Evolutionary conservation across 2,113 vertebrate species (phyloP), one percentile per base, ranked within the genome.

Genomic region (Dicrurus megarhynchus): DNA sequence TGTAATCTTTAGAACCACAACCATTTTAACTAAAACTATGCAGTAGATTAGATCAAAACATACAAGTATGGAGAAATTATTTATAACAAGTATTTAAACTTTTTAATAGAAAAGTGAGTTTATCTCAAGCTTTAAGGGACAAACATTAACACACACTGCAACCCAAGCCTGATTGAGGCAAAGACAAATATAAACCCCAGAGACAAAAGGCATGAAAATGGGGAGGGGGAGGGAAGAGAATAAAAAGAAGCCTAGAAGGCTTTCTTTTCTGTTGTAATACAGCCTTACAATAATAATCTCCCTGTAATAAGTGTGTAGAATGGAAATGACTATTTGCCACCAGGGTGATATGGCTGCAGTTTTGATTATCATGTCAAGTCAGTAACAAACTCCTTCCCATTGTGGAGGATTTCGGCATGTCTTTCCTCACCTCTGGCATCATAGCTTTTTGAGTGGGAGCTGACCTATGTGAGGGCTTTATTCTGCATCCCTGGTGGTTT

Each of bases 41-140:
- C 82, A 93, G 67, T 44, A 71, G 84, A 97, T 98, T 97, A 98
- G 93, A 97, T 96, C 96, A 97, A 97, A 97, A 92, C 91, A 96
- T 50, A 91, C 77, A 97, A 97, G 49, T 91, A 83, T 74, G 89
- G 78, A 93, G 91, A 95, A 96, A 93, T 76, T 87, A 81, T 69
- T 95, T 95, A 68, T 92, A 84, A 97, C 63, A 89, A 94, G 71
- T 82, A 95, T 97, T 97, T 95, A 91, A 95, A 96, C 78, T 96
- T 98, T 97, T 92, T 95, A 97, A 94, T 89, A 97, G 73, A 95
- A 96, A 95, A 47, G 17, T 74, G 90, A 93, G 67, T 97, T 97
- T 97, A 91, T 77, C 47, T 69, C 83, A 84, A 65, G 90, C 27
- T 68, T 87, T 96, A 80, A 91, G 47, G 68, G 39, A 96, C 97